Evolutionary conservation across 2,113 vertebrate genomes (phyloP), one percentile per base, ranked within the genome.

Genomic region (Catharus fuscescens): DNA sequence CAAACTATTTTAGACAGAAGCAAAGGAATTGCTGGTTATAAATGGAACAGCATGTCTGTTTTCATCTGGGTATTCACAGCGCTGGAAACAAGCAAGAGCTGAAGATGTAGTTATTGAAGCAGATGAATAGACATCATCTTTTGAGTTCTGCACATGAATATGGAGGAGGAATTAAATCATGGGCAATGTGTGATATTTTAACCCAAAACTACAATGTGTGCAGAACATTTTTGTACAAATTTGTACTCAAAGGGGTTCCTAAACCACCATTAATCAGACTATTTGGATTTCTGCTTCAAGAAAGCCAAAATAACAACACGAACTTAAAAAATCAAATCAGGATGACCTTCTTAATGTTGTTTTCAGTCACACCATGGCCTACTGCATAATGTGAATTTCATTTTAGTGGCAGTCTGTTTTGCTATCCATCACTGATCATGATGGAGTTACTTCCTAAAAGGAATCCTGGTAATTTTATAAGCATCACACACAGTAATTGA

Each of bases 71-170:
- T 81, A 72, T 94, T 92, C 84, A 65, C 64, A 88, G 50, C 0
- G 0, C n/a, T 82, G 54, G 48, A 82, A 92, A 87, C 28, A 85
- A 95, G 77, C 16, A 94, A 87, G 45, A 85, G 42, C 28, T 90
- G 61, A 95, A 91, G 84, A 76, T 60, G 34, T 18, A 87, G 80
- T 77, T 92, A 73, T 29, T 85, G 50, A 87, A 95, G 84, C 78
- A 91, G 70, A 79, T 69, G 67, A 93, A 88, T 54, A 92, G 86
- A 67, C 44, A 74, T 80, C 47, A 62, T 66, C 56, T 67, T 78
- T 53, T 7, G 12, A 90, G 90, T 80, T 96, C 90, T 84, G 60
- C 53, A 61, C 83, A 84, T 94, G 88, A 94, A 93, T 95, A 93
- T 88, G 88, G 83, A 94, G 26, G 57, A 87, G 44, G 56, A 88